phyloP scores from a whole-genome alignment of 1,140 invertebrate genomes.

The Lycorma delicatula region DNA sequence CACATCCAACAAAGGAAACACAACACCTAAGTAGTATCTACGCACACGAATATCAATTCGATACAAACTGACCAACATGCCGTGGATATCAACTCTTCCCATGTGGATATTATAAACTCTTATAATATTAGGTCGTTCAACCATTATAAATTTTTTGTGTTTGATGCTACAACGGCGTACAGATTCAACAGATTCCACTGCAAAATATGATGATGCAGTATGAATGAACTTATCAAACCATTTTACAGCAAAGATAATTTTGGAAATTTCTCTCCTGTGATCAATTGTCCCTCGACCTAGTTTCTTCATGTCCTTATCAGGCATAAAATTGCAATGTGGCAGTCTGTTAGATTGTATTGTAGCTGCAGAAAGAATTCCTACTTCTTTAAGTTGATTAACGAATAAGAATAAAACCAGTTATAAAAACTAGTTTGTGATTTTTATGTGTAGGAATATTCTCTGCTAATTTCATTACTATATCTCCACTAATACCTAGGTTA shows the following conservation, averaged over 20 bases:
- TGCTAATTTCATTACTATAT: conserved; percentile 12
- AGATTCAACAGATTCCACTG: conserved; percentile 11
- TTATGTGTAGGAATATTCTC: conserved; percentile 3
- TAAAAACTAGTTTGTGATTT: conserved; percentile 20
- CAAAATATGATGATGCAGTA: conserved; percentile 15
- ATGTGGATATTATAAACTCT: conserved; percentile 19
- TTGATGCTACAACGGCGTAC: conserved; percentile 15
- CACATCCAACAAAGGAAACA: conserved; percentile 12
- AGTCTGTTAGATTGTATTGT: conserved; percentile 19
- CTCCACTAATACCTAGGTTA: conserved; percentile 13
- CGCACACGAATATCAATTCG: not conserved
- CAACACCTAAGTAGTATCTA: conserved; percentile 5
- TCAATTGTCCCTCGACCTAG: conserved; percentile 12
- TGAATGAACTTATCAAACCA: conserved; percentile 18
- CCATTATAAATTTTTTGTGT: conserved; percentile 12
- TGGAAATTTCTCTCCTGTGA: conserved; percentile 2
- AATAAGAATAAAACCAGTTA: conserved; percentile 20
- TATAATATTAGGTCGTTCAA: conserved; percentile 16
- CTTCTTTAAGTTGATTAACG: conserved; percentile 11
- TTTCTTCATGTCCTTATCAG: conserved; percentile 19
- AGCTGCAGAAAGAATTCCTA: conserved; percentile 11
- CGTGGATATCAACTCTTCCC: conserved; percentile 17
- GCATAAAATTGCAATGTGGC: conserved; percentile 7
- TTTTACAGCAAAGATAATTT: conserved; percentile 8
- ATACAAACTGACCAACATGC: conserved; percentile 15